Percentiles rank a stretch among this genome's conserved stretches.
These are phyloP conservation scores for Argyrosomus japonicus DNA, from an alignment of 2,113 vertebrate species.

Conservation along the genomic window DNA sequence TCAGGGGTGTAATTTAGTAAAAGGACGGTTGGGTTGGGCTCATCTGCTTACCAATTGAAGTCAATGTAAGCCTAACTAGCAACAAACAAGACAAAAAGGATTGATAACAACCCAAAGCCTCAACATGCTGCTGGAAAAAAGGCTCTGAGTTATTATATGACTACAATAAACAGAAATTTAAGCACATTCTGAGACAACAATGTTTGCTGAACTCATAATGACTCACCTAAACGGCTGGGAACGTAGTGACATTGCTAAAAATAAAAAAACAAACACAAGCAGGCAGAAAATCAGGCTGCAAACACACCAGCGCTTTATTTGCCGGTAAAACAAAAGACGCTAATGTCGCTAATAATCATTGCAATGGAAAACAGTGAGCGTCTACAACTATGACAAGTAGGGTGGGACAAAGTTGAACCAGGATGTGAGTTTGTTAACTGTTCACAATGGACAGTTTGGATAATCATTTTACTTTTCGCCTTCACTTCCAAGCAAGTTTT, in stretches of 20 bases:
- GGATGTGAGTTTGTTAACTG: not conserved
- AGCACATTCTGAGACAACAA: not conserved
- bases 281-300: not conserved
- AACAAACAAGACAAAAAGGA: not conserved
- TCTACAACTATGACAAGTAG: not conserved
- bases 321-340: not conserved
- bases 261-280: slow-evolving; percentile 6
- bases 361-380: not conserved
- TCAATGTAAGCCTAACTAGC: not conserved
- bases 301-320: not conserved
- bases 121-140: slow-evolving; percentile 1
- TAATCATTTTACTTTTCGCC: not conserved
- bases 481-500: not conserved
- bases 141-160: not conserved
- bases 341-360: not conserved
- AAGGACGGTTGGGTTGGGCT: not conserved
- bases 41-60: not conserved
- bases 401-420: not conserved
- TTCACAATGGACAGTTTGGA: too few relatives aligned
- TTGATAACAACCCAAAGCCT: slow-evolving; percentile 23
- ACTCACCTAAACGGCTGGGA: not conserved
- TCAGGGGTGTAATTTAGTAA: not conserved
- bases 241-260: not conserved
- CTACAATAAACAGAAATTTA: not conserved
- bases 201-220: not conserved